phyloP scores from a whole-genome alignment of 1,140 invertebrate species.

The Thalassaphorura encarpata region DNA sequence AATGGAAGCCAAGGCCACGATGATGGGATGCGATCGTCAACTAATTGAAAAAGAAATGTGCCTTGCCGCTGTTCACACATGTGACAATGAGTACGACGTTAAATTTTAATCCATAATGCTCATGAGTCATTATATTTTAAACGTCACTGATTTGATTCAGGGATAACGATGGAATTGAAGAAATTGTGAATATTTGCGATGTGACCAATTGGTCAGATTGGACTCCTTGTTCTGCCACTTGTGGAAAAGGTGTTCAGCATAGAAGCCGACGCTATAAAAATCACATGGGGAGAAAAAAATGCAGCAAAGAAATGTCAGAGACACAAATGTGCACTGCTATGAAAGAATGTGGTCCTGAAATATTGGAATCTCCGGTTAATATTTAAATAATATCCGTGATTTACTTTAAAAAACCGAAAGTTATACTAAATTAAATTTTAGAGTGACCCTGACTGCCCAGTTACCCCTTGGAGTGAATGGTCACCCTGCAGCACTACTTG shows the following conservation, averaged over 20 bases:
- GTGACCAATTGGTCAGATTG: slow-evolving; percentile 48
- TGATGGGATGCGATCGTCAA: slow-evolving; percentile 42
- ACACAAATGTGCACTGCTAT: slow-evolving; percentile 35
- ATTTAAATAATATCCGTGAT: too few species aligned
- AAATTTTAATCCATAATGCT: slow-evolving; percentile 31
- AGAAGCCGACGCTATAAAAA: slow-evolving; percentile 43
- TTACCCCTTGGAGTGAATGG: slow-evolving; percentile 62
- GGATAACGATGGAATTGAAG: too few species aligned
- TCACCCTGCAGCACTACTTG: slow-evolving; percentile 60
- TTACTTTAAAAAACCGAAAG: too few species aligned
- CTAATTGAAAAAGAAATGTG: slow-evolving; percentile 39
- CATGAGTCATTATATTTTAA: neutral
- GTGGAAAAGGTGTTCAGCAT: slow-evolving; percentile 45
- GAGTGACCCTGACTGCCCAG: slow-evolving; percentile 39
- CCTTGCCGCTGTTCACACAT: slow-evolving; percentile 55
- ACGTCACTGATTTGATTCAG: neutral
- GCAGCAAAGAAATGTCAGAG: slow-evolving; percentile 36
- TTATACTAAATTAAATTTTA: neutral
- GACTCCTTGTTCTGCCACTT: slow-evolving; percentile 47
- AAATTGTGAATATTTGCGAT: slow-evolving; percentile 38
- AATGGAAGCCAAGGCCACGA: slow-evolving; percentile 42
- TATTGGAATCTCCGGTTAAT: neutral
- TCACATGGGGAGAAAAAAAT: slow-evolving; percentile 42
- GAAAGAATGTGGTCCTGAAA: neutral
- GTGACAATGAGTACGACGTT: slow-evolving; percentile 36